Base-by-base conservation (phyloP, 2,113 vertebrate species). In the Copsychus sechellarum region DNA sequence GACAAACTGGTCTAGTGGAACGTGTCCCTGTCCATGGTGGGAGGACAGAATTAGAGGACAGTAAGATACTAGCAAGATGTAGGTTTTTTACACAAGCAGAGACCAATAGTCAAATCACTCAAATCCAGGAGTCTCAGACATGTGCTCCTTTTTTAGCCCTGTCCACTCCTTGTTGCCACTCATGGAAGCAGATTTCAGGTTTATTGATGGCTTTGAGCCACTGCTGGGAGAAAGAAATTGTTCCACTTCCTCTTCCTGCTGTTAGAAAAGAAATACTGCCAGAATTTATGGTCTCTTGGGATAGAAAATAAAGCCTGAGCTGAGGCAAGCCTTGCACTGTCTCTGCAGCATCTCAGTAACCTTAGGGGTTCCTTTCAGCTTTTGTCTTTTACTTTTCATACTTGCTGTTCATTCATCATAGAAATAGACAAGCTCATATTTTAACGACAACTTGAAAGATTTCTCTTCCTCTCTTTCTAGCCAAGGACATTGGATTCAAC, bases 131-230 rank as follows among this genome's bases (percentile, higher is more conserved):
- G 7, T 25, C 61, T 62, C 58, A 69, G 20, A 29, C 8, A 5
- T 7, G 12, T 9, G 8, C 4, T 65, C 76, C n/a, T 14, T 36
- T 70, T 77, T 42, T 47, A 71, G 11, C 15, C 22, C 28, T 50
- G 5, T 24, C 8, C 4, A 48, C 5, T 6, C 31, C n/a, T 29
- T 20, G 5, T 26, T 82, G 22, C 14, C 4, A 4, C 53, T 48
- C 0, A 0, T 8, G 14, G n/a, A 73, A 70, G 3, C 0, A 0
- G 12, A n/a, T 48, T 21, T 18, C 29, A 61, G 38, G 18, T 33
- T 69, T 45, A 73, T 12, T 7, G 1, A 17, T n/a, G 29, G 13
- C 36, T 45, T 76, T 64, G 36, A 72, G 12, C 28, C 40, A 21
- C 21, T 1, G 0, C 26, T 38, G 12, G 19, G 14, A n/a, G 72